Percentiles rank a stretch among this genome's conserved stretches.
phyloP scores from a whole-genome alignment of 2,797 vertebrate species.

The Lindbergichthys nudifrons region DNA sequence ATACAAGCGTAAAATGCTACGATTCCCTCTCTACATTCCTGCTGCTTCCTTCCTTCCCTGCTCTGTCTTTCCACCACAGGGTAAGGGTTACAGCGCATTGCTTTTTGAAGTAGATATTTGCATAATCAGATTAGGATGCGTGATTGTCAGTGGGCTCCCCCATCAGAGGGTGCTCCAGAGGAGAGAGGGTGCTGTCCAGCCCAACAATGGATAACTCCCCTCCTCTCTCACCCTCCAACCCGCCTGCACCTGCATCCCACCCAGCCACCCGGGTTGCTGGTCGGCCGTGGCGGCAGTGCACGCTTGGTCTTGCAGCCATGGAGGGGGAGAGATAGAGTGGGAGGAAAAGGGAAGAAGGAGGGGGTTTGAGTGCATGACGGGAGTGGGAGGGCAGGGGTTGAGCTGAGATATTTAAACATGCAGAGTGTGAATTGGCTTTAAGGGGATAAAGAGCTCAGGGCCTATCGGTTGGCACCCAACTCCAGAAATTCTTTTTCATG shows the following conservation, averaged over 20 bases:
- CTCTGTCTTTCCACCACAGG: slow-evolving; percentile 73
- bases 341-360: slow-evolving; percentile 20
- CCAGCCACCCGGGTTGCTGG: slow-evolving; percentile 78
- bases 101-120: slow-evolving; percentile 98
- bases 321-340: slow-evolving; percentile 29
- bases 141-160: slow-evolving; percentile 83
- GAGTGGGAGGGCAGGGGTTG: slow-evolving; percentile 81
- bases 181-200: slow-evolving; percentile 87
- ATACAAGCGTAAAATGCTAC: background rate
- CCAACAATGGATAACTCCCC: slow-evolving; percentile 82
- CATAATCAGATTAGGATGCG: slow-evolving; percentile 97
- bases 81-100: slow-evolving; percentile 89
- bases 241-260: slow-evolving; percentile 83
- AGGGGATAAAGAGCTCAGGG: slow-evolving; percentile 89
- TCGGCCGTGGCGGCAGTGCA: slow-evolving; percentile 37
- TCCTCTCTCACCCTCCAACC: slow-evolving; percentile 84
- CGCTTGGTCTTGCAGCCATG: slow-evolving; percentile 46
- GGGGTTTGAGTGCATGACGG: slow-evolving; percentile 64
- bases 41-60: slow-evolving; percentile 53
- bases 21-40: slow-evolving; percentile 51
- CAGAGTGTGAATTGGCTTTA: slow-evolving; percentile 92
- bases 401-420: slow-evolving; percentile 84
- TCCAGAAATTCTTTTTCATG: slow-evolving; percentile 89
- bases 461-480: slow-evolving; percentile 88
- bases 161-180: slow-evolving; percentile 92